Evolutionary conservation across 2,888 invertebrate species (phyloP), one percentile per base, ranked within the genome.

Genomic region (Liodrosophila aerea): DNA sequence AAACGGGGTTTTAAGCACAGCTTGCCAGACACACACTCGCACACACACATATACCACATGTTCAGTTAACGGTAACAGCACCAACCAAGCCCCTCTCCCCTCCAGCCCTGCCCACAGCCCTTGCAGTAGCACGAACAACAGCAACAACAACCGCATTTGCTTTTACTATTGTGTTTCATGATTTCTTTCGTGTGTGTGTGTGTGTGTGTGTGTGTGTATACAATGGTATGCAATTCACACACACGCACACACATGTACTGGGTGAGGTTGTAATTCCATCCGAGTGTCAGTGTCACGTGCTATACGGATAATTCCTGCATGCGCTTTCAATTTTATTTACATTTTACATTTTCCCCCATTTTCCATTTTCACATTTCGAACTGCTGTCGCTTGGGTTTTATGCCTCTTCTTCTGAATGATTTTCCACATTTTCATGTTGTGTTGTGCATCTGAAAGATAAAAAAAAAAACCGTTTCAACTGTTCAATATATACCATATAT

Each of bases 281-380:
- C 39, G 65, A 82, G 80, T 83, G 81, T 76, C 75, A 65, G 51
- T 69, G 85, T 82, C 85, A 81, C 85, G 75, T 81, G 60, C 52
- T 63, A 56, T 58, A 64, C 59, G 59, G 61, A 83, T 80, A 81
- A 73, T 78, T 82, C 76, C 45, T 73, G 78, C 78, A 85, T 78
- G 86, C 81, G 64, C 22, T 80, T 80, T 80, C 73, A 56, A 75
- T 50, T 85, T 72, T 76, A 68, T 85, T 83, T 80, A 69, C 59
- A 75, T 62, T 65, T 70, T 50, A 58, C 72, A 66, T 78, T 84
- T 15, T 16, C 27, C 1, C 29, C 37, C 15, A 7, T 31, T 15
- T 30, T 46, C 33, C 46, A 46, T 33, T 16, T 9, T 30, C 22
- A 8, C 8, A 4, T 36, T 15, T 7, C 30, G 13, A 8, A 41